Percentiles rank a stretch among this genome's conserved stretches.
phyloP scores from a whole-genome alignment of 2,113 vertebrate genomes.

The Gymnocephalus cernua region DNA sequence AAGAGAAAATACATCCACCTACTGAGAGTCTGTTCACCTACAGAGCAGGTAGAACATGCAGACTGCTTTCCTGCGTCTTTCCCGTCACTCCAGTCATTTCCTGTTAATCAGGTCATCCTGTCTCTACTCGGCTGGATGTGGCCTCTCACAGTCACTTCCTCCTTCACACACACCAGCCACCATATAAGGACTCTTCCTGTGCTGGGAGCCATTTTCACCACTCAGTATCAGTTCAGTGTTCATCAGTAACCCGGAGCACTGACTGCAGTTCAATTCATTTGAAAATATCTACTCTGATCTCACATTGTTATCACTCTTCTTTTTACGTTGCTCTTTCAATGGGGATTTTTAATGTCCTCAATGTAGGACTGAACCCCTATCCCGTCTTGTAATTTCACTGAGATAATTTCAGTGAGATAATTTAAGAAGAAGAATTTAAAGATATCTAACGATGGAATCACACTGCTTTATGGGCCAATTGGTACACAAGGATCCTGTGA shows the following conservation, averaged over 20 bases:
- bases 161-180: constrained; percentile 29
- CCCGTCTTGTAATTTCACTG: neutral
- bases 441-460: neutral
- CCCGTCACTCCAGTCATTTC: constrained; percentile 59
- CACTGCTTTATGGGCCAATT: neutral
- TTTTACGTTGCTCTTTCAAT: neutral
- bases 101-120: constrained; percentile 70
- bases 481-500: neutral
- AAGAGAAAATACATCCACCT: neutral
- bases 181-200: constrained; percentile 58
- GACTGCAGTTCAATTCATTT: neutral
- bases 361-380: too few species aligned
- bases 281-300: neutral
- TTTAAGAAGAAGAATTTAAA: neutral
- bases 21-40: neutral
- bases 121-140: constrained; percentile 30
- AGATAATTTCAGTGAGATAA: neutral
- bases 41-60: constrained; percentile 18
- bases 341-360: neutral
- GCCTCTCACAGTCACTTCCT: constrained; percentile 54
- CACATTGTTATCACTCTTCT: neutral
- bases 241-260: constrained; percentile 2
- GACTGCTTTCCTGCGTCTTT: constrained; percentile 43
- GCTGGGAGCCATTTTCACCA: constrained; percentile 27
- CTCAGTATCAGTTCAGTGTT: constrained; percentile 23